A percentile compares a stretch with the other conserved stretches of the same genome.
Evolutionary conservation across 2,113 vertebrate genomes (phyloP).

Genomic region (Tachuris rubrigastra): DNA sequence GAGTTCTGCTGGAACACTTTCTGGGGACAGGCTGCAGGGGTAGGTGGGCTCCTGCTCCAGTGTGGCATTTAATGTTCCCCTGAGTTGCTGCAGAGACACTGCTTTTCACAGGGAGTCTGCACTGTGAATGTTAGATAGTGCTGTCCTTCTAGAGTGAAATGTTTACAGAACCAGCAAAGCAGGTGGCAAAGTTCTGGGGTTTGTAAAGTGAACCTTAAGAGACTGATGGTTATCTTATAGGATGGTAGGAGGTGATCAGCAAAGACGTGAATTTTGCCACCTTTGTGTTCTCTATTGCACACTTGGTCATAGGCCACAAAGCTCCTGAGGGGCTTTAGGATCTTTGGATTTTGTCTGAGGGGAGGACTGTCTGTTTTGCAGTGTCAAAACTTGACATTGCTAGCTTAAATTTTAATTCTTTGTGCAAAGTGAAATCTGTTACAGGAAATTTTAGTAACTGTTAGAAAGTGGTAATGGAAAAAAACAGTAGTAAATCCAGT

Average conservation of each 20-base stretch:
- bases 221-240: not conserved
- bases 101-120: not conserved
- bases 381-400: not conserved
- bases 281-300: not conserved
- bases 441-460: not conserved
- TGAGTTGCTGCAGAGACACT: not conserved
- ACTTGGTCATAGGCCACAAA: not conserved
- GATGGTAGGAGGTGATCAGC: not conserved
- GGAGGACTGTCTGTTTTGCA: not conserved
- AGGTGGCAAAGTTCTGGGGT: not conserved
- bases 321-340: not conserved
- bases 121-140: not conserved
- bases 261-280: not conserved
- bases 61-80: not conserved
- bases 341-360: not conserved
- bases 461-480: not conserved
- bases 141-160: not conserved
- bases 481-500: not conserved
- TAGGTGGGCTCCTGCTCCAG: not conserved
- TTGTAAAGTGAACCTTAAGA: not conserved
- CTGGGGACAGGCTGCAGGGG: not conserved
- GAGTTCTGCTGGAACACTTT: too few species aligned
- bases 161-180: not conserved
- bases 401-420: not conserved
- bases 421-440: not conserved